These are phyloP conservation scores for Ciconia maguari DNA, from an alignment of 2,113 vertebrate species.

Conservation along the genomic window DNA sequence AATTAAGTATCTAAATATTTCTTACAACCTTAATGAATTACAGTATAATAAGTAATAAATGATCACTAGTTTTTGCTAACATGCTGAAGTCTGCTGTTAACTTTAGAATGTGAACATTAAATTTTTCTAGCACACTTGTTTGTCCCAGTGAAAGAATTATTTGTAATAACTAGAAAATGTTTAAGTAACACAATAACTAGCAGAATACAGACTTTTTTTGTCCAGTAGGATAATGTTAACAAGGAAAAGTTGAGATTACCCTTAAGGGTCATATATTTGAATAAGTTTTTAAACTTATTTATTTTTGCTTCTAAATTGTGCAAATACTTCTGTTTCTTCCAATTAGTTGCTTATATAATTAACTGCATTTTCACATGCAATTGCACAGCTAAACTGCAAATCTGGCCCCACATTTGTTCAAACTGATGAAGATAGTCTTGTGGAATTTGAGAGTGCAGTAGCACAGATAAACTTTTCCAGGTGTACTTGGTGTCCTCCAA, in stretches of 20 bases:
- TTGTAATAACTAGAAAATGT: not conserved
- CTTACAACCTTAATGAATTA: constrained; percentile 78
- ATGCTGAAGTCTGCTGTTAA: constrained; percentile 43
- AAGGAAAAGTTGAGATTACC: not conserved
- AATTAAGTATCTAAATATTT: constrained; percentile 86
- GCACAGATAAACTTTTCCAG: not conserved
- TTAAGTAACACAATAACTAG: not conserved
- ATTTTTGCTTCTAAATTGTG: not conserved
- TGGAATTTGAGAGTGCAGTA: not conserved
- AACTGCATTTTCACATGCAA: not conserved
- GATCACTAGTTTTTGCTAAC: constrained; percentile 57
- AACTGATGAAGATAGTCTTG: not conserved
- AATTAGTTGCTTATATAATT: not conserved
- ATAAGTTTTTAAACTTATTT: not conserved
- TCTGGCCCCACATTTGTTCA: not conserved
- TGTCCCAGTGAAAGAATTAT: not conserved
- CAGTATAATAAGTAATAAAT: constrained; percentile 76
- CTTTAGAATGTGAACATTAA: not conserved
- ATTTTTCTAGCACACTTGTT: constrained; percentile 4
- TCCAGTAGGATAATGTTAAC: not conserved
- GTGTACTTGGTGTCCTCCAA: not conserved
- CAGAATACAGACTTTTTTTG: not conserved
- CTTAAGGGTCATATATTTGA: not conserved
- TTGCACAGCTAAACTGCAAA: not conserved
- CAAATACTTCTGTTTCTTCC: not conserved